Evolutionary conservation across 2,113 vertebrate genomes (phyloP), one percentile per base, ranked within the genome.

Genomic region (Ploceus nigricollis): DNA sequence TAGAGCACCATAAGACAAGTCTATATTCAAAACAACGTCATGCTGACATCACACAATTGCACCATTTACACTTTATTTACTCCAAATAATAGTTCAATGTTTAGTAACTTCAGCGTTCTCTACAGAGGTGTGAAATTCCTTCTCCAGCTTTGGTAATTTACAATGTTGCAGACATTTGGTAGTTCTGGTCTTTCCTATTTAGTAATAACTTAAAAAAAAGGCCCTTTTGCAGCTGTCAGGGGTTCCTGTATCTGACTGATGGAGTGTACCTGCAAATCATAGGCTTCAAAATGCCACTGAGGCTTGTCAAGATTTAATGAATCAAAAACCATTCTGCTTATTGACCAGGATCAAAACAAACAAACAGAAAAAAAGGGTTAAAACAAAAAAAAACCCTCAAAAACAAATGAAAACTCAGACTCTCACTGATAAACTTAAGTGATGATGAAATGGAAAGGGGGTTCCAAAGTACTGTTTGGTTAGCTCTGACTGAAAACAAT

Each of bases 401-500:
- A 87, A 93, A 60, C 28, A 63, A 84, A 65, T 37, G 64, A 69
- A 64, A 94, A 91, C 48, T 84, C 44, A 94, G 91, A 90, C 65
- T 92, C 60, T 97, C 82, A 95, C 96, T 87, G 91, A 93, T 94
- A 89, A 70, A 63, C 47, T 73, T 94, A 93, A 97, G 83, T 69
- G 89, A 94, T 90, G 92, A 95, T 93, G 82, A 83, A 95, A 89
- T 85, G 92, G 83, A 90, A 94, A 78, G 37, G 19, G 47, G n/a
- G 60, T 37, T 87, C 82, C 93, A 97, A 98, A 98, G 98, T 97
- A 98, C 96, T 97, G 87, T 96, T 98, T 97, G 94, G 94, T 98
- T 97, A 98, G 97, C 98, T 98, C 96, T 97, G 98, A 98, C 97
- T 97, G 97, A 98, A 98, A 98, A 98, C 97, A 97, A 97, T 51